Evolutionary conservation across 2,113 vertebrate genomes (phyloP), one percentile per base, ranked within the genome.

Genomic region (Neolamprologus variostigma): DNA sequence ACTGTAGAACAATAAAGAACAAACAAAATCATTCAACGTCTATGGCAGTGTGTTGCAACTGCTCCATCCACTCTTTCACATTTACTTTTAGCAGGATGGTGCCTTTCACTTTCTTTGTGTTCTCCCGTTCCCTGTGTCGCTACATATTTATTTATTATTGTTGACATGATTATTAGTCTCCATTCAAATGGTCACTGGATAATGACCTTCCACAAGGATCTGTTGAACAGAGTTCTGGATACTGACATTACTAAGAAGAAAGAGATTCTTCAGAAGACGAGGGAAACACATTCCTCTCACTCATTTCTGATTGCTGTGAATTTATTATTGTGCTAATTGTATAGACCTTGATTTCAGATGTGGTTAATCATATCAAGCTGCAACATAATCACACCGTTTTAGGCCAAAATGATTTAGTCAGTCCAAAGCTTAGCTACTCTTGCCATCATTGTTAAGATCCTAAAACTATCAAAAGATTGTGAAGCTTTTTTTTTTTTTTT

Each of bases 111-210:
- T 78, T 88, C 57, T 6, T 85, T 83, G 19, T 66, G 40, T 91
- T 85, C 79, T 78, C 82, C 68, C 35, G 8, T 40, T 90, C 68
- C 89, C 87, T 93, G 79, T 94, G 89, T 94, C 66, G 54, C 89
- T 87, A 87, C 92, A 84, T 96, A 96, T 97, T 97, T 97, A 97
- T 97, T 97, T 96, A 97, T 96, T 96, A 93, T 94, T 93, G 89
- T 91, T 86, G 91, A 92, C 89, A 54, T 91, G 89, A 91, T 90
- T 90, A 84, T 86, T 90, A 89, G 87, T 95, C 90, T 95, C 91
- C 90, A 84, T 92, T 90, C 90, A 92, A 82, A 90, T 61, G 95
- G 92, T 96, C 95, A 94, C 95, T 95, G 94, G 95, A 95, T 94
- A 92, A 92, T 94, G 96, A 94, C 94, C 95, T 93, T 92, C 81